These are phyloP conservation scores for Anthoptus insignis DNA, from an alignment of 2,888 invertebrate species.

Conservation along the genomic window DNA sequence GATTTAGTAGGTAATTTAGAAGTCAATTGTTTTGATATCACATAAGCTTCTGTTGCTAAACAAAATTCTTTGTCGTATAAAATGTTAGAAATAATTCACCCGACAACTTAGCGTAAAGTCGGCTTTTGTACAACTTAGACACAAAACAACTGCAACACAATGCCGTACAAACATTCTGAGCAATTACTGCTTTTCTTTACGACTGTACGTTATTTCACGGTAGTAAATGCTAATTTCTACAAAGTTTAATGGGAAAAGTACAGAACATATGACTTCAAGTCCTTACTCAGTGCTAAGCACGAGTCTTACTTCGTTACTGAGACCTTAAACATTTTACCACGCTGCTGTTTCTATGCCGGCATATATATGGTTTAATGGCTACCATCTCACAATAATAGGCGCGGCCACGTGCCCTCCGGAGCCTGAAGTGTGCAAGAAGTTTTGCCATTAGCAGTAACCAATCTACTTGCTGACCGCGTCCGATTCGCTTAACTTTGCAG, in stretches of 20 bases:
- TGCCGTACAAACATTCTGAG: slow-evolving; percentile 7
- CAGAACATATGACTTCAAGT: too few species aligned
- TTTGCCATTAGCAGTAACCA: too few species aligned
- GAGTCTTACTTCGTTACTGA: too few species aligned
- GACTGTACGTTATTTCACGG: slow-evolving; percentile 1
- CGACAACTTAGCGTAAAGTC: slow-evolving; percentile 10
- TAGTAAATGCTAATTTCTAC: neutral
- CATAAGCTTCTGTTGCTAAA: neutral
- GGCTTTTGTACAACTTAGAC: neutral
- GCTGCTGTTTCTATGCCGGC: too few species aligned
- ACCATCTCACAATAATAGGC: too few species aligned
- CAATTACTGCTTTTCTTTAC: slow-evolving; percentile 1
- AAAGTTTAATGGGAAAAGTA: neutral
- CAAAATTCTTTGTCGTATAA: neutral
- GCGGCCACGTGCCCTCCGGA: too few species aligned
- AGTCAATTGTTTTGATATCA: neutral
- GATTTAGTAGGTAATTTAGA: neutral
- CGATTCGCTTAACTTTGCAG: too few species aligned
- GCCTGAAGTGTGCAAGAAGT: too few species aligned
- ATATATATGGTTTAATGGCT: too few species aligned
- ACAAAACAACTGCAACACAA: neutral
- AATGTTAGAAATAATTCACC: slow-evolving; percentile 3
- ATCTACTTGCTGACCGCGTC: too few species aligned
- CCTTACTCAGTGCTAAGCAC: too few species aligned
- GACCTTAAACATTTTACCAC: too few species aligned